Percentiles rank a stretch among this genome's conserved stretches.
Conservation (phyloP, 2,113 vertebrate genomes). For the Percopsis transmontana region DNA sequence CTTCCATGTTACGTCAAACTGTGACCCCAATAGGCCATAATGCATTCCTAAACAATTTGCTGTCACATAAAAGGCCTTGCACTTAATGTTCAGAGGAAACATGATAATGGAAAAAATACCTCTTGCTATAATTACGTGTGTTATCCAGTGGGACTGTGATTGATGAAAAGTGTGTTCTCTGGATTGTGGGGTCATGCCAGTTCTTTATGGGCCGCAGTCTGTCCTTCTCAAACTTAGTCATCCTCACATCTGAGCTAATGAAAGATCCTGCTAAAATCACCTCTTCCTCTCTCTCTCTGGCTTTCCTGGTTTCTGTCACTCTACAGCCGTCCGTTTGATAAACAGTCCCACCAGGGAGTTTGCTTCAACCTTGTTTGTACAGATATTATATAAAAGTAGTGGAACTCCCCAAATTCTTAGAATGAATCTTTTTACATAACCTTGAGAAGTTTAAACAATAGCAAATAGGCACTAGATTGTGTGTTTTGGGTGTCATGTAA, state of each 20-base stretch:
- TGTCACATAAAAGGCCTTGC: neutral
- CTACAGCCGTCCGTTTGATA: neutral
- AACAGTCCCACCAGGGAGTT: conserved; percentile 4
- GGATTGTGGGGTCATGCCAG: neutral
- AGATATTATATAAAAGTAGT: conserved; percentile 30
- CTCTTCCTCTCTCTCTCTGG: conserved; percentile 1
- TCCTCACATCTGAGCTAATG: conserved; percentile 11
- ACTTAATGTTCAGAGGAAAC: neutral
- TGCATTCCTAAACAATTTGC: neutral
- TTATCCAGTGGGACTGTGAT: conserved; percentile 15
- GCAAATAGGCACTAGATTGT: neutral
- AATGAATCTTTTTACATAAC: neutral
- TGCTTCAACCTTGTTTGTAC: neutral
- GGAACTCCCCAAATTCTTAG: conserved; percentile 23
- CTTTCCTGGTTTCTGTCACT: neutral
- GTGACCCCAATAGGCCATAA: conserved; percentile 26
- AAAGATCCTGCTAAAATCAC: conserved; percentile 11
- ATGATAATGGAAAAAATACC: neutral
- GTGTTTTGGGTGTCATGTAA: neutral
- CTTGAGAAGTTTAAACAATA: neutral
- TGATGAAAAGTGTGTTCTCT: conserved; percentile 6
- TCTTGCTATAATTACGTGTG: neutral
- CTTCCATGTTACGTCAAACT: conserved; percentile 30
- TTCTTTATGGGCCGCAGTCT: conserved; percentile 12
- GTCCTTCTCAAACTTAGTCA: conserved; percentile 28